These are phyloP conservation scores for Strix uralensis DNA, from an alignment of 2,113 vertebrate species.

Conservation along the genomic window DNA sequence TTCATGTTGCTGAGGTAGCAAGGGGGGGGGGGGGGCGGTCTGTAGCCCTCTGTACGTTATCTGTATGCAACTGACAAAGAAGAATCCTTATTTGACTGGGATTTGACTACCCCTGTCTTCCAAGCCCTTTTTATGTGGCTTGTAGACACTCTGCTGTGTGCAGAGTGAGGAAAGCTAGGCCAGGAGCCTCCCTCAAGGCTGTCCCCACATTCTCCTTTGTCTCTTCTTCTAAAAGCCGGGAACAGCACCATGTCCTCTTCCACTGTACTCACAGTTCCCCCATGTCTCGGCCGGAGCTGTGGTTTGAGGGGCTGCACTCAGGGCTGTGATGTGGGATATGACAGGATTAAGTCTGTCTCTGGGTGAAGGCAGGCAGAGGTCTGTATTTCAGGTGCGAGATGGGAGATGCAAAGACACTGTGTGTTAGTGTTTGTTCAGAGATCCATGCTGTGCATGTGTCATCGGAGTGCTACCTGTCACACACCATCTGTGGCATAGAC, in stretches of 20 bases:
- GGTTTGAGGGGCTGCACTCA: neutral
- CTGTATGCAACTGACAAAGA: neutral
- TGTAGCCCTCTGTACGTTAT: neutral
- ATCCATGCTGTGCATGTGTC: neutral
- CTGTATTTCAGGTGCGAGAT: neutral
- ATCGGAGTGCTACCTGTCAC: neutral
- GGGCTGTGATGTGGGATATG: neutral
- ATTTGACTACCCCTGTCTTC: neutral
- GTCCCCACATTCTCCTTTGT: neutral
- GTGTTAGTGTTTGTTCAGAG: neutral
- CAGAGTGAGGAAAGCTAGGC: neutral
- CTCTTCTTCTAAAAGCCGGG: neutral
- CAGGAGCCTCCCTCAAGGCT: neutral
- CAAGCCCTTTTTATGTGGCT: neutral
- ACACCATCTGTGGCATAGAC: neutral
- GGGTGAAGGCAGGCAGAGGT: neutral
- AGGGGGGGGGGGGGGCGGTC: neutral
- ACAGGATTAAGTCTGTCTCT: neutral
- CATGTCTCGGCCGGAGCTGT: neutral
- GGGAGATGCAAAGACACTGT: neutral
- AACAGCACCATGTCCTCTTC: neutral
- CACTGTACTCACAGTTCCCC: neutral
- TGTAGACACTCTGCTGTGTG: neutral
- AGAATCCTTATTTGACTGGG: neutral
- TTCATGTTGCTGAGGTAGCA: neutral